Evolutionary conservation across 2,888 invertebrate species (phyloP).

Genomic region (Alviniconcha strummeri): DNA sequence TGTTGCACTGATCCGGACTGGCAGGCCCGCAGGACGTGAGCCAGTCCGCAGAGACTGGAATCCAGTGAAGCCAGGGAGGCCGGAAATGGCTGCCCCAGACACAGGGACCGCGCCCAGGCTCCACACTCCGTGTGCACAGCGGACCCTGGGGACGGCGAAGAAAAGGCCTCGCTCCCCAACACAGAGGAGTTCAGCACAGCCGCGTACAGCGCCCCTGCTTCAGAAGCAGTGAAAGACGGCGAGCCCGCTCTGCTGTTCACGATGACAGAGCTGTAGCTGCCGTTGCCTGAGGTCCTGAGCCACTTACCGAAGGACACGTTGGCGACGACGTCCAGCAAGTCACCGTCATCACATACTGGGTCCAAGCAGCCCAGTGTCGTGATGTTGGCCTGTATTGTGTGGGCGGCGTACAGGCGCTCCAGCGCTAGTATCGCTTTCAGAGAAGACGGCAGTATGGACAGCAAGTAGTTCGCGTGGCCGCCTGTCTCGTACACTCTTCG

Average conservation of each 20-base stretch:
- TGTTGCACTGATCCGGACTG: background rate
- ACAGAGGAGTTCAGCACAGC: slow-evolving; percentile 30
- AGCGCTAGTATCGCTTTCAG: background rate
- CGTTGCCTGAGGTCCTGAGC: background rate
- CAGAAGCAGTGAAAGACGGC: slow-evolving; percentile 19
- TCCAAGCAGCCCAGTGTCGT: slow-evolving; percentile 34
- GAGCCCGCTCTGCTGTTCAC: background rate
- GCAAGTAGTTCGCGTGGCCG: slow-evolving; percentile 23
- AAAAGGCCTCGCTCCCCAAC: slow-evolving; percentile 31
- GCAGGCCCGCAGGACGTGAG: slow-evolving; percentile 35
- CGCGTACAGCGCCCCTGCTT: slow-evolving; percentile 32
- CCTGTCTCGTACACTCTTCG: slow-evolving; percentile 30
- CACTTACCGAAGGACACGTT: slow-evolving; percentile 39
- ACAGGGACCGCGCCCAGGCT: background rate
- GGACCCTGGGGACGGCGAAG: background rate
- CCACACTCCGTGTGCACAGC: background rate
- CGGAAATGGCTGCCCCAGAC: background rate
- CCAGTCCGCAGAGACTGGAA: slow-evolving; percentile 33
- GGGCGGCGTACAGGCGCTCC: slow-evolving; percentile 3
- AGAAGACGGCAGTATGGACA: slow-evolving; percentile 5
- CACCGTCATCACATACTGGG: background rate
- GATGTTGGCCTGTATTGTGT: slow-evolving; percentile 27
- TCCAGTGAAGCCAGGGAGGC: background rate
- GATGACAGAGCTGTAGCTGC: background rate
- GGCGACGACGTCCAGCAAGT: background rate